These are phyloP conservation scores for Intellagama lesueurii DNA, from an alignment of 2,797 vertebrate species.

Conservation along the genomic window DNA sequence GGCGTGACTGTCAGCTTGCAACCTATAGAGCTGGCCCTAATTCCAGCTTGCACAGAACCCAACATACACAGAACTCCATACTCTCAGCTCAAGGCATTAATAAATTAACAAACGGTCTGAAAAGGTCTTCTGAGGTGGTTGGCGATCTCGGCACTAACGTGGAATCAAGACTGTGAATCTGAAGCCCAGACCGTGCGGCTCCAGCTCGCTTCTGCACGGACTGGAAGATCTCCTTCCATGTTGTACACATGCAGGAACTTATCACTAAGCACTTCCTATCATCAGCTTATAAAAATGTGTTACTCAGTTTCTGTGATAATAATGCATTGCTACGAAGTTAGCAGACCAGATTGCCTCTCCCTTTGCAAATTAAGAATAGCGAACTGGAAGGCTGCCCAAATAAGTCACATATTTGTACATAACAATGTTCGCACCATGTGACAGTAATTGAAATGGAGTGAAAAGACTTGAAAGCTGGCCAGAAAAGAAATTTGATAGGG, in stretches of 20 bases:
- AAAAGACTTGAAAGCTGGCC: conserved; percentile 61
- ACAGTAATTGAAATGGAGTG: conserved; percentile 72
- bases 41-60: not conserved
- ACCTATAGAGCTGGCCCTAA: not conserved
- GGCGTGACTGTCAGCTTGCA: not conserved
- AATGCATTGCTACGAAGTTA: conserved; percentile 60
- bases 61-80: not conserved
- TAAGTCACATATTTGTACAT: conserved; percentile 68
- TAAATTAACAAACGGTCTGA: not conserved
- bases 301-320: conserved; percentile 53
- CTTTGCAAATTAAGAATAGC: conserved; percentile 61
- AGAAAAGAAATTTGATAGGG: conserved; percentile 68
- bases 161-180: not conserved
- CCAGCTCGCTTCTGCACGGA: not conserved
- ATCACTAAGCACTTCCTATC: conserved; percentile 68
- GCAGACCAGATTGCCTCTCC: conserved; percentile 61
- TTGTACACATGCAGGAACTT: conserved; percentile 67
- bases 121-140: not conserved
- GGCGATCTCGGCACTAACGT: not conserved
- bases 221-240: not conserved
- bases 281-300: conserved; percentile 55
- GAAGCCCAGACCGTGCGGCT: not conserved
- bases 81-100: not conserved
- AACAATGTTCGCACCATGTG: conserved; percentile 68
- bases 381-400: conserved; percentile 71